Conservation (phyloP, 2,888 invertebrate genomes). For the Axea sp. region DNA sequence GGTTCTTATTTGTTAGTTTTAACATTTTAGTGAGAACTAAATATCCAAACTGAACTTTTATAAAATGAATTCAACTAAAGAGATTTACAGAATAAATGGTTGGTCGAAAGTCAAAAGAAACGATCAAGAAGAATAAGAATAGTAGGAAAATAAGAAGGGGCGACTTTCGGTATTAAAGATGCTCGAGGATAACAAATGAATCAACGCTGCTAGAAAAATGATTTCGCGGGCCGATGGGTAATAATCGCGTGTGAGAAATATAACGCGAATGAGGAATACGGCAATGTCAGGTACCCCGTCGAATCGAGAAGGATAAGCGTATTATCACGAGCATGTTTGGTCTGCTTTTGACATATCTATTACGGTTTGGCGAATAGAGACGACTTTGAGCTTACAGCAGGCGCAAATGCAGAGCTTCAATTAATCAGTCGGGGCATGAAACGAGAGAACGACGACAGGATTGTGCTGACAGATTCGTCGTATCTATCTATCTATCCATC, state of each 20-base stretch:
- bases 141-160: neutral
- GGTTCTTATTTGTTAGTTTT: too few relatives aligned
- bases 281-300: conserved; percentile 41
- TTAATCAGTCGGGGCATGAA: conserved; percentile 78
- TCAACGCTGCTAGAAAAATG: conserved; percentile 40
- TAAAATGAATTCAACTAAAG: conserved; percentile 21
- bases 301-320: conserved; percentile 65
- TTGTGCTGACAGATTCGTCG: conserved; percentile 76
- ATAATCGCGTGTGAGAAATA: conserved; percentile 47
- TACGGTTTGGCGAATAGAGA: conserved; percentile 76
- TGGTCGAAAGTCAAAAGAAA: neutral
- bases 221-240: conserved; percentile 35
- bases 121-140: neutral
- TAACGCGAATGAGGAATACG: conserved; percentile 37
- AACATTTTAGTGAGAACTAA: too few relatives aligned
- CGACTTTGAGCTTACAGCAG: conserved; percentile 70
- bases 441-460: conserved; percentile 70
- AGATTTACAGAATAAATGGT: conserved; percentile 3
- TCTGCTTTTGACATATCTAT: conserved; percentile 79
- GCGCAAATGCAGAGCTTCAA: conserved; percentile 72
- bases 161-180: conserved; percentile 8
- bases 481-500: conserved; percentile 68
- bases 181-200: conserved; percentile 43
- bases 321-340: conserved; percentile 76
- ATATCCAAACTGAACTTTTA: too few relatives aligned